Evolutionary conservation across 2,797 vertebrate species (phyloP).

Genomic region (Manis crassicaudata): DNA sequence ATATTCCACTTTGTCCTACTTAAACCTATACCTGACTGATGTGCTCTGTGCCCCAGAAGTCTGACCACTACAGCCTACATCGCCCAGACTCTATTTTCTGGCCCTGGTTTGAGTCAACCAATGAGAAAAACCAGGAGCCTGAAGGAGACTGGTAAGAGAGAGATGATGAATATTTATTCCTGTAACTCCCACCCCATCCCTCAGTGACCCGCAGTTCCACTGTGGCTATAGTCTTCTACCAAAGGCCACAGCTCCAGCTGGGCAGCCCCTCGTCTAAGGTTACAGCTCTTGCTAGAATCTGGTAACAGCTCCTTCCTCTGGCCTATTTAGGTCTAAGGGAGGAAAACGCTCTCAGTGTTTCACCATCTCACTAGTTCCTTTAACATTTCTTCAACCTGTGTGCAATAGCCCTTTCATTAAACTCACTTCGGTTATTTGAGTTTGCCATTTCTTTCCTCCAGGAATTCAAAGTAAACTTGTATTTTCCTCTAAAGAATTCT

Average conservation of each 20-base stretch:
- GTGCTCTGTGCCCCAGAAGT: not conserved
- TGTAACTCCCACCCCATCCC: not conserved
- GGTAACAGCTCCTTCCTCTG: not conserved
- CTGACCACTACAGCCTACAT: not conserved
- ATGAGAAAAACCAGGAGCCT: not conserved
- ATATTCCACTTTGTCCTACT: not conserved
- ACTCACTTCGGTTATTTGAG: slow-evolving; percentile 37
- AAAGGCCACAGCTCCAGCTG: not conserved
- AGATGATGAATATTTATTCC: not conserved
- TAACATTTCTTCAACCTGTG: not conserved
- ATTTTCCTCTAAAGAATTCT: slow-evolving; percentile 33
- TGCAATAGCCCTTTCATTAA: slow-evolving; percentile 27
- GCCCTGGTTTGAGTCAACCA: not conserved
- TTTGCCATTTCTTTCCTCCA: slow-evolving; percentile 35
- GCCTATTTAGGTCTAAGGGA: not conserved
- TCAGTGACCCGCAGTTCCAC: not conserved
- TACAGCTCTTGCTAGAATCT: not conserved
- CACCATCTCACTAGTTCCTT: not conserved
- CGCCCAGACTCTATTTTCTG: not conserved
- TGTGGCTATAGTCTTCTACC: not conserved
- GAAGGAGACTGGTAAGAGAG: not conserved
- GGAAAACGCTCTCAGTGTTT: not conserved
- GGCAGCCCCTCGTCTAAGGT: not conserved
- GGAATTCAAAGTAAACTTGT: slow-evolving; percentile 25
- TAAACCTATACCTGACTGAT: not conserved